These are phyloP conservation scores for Thera britannica DNA, from an alignment of 2,888 invertebrate species.

Conservation along the genomic window DNA sequence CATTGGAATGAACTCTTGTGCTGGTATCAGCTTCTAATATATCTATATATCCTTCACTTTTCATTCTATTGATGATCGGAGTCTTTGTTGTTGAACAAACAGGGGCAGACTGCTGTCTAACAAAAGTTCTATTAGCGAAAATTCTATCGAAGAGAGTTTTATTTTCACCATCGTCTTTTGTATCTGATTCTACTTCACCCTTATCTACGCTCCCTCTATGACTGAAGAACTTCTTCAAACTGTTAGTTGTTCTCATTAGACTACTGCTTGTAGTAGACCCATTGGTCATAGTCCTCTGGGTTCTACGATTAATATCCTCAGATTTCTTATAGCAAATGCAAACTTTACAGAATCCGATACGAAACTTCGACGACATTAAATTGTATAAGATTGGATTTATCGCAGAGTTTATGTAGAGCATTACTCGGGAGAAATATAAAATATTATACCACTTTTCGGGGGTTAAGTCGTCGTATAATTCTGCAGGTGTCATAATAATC, in stretches of 20 bases:
- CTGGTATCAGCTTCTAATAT: conserved; percentile 54
- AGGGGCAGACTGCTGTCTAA: conserved; percentile 77
- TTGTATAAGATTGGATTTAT: conserved; percentile 97
- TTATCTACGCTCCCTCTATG: conserved; percentile 76
- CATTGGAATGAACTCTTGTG: conserved; percentile 72
- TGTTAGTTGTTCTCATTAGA: conserved; percentile 85
- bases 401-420: conserved; percentile 95
- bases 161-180: conserved; percentile 59
- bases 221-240: conserved; percentile 79
- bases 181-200: conserved; percentile 65
- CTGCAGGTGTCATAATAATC: conserved; percentile 91
- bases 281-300: conserved; percentile 83
- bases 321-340: conserved; percentile 84
- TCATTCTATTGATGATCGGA: conserved; percentile 67
- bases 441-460: conserved; percentile 92
- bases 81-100: conserved; percentile 64
- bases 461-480: conserved; percentile 88
- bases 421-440: conserved; percentile 92
- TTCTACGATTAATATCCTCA: conserved; percentile 72
- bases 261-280: conserved; percentile 86
- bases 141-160: conserved; percentile 66
- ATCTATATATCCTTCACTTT: conserved; percentile 73
- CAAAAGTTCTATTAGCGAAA: conserved; percentile 66
- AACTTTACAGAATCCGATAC: conserved; percentile 90
- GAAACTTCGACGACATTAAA: conserved; percentile 95